phyloP scores from a whole-genome alignment of 2,797 vertebrate species.

The Eutrigla gurnardus region DNA sequence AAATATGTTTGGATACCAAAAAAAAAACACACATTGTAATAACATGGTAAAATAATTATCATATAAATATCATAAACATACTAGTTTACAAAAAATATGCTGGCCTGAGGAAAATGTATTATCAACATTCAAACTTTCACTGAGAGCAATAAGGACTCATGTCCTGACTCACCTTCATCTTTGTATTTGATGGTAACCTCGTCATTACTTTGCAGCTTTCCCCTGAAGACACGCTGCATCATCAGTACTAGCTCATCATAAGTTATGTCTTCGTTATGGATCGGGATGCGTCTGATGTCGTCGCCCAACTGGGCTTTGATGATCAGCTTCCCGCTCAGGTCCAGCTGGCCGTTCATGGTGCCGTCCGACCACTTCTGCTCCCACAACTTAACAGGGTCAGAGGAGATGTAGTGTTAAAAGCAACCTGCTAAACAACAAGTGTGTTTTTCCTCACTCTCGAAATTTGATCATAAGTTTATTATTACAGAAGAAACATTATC shows the following conservation, averaged over 20 bases:
- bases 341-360: conserved; percentile 98
- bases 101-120: background rate
- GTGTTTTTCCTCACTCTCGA: background rate
- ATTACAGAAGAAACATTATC: background rate
- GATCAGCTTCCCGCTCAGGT: conserved; percentile 98
- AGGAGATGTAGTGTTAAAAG: conserved; percentile 14
- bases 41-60: conserved; percentile 2
- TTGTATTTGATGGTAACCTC: conserved; percentile 99
- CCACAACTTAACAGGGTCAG: conserved; percentile 52
- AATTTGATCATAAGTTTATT: background rate
- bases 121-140: background rate
- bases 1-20: background rate
- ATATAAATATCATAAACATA: background rate
- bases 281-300: conserved; percentile 98
- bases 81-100: background rate
- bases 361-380: conserved; percentile 74
- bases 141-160: background rate
- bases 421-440: background rate
- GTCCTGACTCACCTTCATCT: conserved; percentile 91
- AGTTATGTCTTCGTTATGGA: conserved; percentile 99
- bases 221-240: conserved; percentile 99
- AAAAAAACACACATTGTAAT: background rate
- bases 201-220: conserved; percentile 97
- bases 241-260: conserved; percentile 98
- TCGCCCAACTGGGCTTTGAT: conserved; percentile 99